Base-by-base conservation (phyloP, 1,140 invertebrate species). In the Mycetomoellerius zeteki region DNA sequence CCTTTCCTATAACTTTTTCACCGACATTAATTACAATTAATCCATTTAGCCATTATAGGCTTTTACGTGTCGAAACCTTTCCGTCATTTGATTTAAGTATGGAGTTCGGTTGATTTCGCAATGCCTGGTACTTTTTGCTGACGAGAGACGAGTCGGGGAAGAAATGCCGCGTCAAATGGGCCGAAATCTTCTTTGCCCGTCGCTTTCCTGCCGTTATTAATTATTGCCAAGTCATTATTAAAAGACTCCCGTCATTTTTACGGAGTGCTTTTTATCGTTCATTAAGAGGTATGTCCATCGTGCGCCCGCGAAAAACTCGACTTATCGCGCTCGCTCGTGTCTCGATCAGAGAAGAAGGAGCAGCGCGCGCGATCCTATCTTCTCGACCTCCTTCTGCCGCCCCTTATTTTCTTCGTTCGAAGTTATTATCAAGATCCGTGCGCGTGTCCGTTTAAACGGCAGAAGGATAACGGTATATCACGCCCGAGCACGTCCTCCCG, bases 381-480 rank as follows among this genome's bases (percentile, higher is more conserved):
- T 27, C 37, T 50, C 69, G 43, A 33, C 69, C 80, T 84, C 54
- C 64, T 80, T 86, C 58, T 52, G 69, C 65, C 87, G 76, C 33
- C 85, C 76, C 69, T 88, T 76, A 56, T 88, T 80, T 78, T 86
- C 75, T 71, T 71, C 60, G 50, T 56, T 76, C 54, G 33, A 43
- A 76, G 64, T 88, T 88, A 86, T 88, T 71, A 78, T 76, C 72
- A 54, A 73, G 43, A 85, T 54, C 56, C 58, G 62, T 73, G 75
- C 54, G 37, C 54, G 81, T 47, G 76, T 52, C 86, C 78, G 75
- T 87, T 84, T 85, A 91, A 80, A 54, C 78, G 73, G 69, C 82
- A 72, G 50, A 81, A 54, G 75, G 85, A 85, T 91, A 92, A 90
- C 90, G 91, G 86, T 88, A 87, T 43, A 86, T 58, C 75, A 56